Evolutionary conservation across 2,797 vertebrate species (phyloP).

Genomic region (Scleropages formosus): DNA sequence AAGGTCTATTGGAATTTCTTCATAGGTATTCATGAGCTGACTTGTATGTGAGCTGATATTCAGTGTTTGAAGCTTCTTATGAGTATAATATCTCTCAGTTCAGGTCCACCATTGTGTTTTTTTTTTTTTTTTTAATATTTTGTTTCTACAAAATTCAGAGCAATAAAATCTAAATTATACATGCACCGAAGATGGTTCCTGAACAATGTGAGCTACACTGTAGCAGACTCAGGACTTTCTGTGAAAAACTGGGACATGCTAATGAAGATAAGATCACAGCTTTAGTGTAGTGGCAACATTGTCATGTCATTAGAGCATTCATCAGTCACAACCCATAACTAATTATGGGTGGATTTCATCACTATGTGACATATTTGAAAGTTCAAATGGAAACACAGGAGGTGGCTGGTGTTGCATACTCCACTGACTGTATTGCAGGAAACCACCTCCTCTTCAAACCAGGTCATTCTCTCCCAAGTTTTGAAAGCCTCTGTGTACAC

Average conservation of each 20-base stretch:
- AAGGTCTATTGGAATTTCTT: too few relatives aligned
- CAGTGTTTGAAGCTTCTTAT: neutral
- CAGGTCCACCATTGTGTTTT: neutral
- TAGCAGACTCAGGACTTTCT: neutral
- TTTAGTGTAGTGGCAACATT: neutral
- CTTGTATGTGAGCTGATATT: neutral
- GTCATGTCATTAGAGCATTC: conserved; percentile 8
- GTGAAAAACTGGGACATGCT: neutral
- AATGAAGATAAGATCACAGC: neutral
- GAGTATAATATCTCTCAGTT: neutral
- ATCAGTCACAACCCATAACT: conserved; percentile 8
- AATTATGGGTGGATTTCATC: neutral
- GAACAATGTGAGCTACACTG: too few relatives aligned
- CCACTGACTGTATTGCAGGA: neutral
- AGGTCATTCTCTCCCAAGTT: neutral
- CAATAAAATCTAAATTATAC: too few relatives aligned
- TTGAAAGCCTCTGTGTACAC: neutral
- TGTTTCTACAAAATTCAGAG: too few relatives aligned
- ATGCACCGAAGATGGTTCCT: too few relatives aligned
- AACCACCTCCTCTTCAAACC: neutral
- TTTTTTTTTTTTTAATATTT: too few relatives aligned
- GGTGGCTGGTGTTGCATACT: neutral
- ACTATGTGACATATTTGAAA: neutral
- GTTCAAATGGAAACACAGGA: neutral
- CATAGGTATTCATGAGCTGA: neutral